A percentile compares a stretch with the other conserved stretches of the same genome.
Conservation (phyloP, 2,113 vertebrate species). For the Mesocricetus auratus region DNA sequence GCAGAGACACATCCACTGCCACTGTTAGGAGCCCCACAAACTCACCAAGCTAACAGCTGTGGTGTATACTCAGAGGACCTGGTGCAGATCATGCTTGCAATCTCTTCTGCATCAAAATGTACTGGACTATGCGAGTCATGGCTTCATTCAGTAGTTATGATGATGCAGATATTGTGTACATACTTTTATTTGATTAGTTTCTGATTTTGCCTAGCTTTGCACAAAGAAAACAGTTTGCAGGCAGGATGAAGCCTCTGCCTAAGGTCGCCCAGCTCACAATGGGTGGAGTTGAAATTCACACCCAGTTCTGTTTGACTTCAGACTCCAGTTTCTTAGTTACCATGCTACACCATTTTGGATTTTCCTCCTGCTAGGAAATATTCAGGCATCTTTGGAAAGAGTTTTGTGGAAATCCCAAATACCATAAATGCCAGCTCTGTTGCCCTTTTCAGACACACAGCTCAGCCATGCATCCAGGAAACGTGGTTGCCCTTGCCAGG, state of each 20-base stretch:
- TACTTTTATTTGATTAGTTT: conserved; percentile 24
- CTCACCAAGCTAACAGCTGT: neutral
- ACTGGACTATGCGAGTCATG: neutral
- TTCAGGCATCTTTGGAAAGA: conserved; percentile 52
- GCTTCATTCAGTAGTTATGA: neutral
- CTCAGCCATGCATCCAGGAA: conserved; percentile 59
- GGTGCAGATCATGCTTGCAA: neutral
- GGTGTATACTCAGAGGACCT: neutral
- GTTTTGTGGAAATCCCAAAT: conserved; percentile 74
- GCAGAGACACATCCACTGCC: neutral
- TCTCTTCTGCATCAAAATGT: conserved; percentile 41
- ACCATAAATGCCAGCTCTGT: conserved; percentile 54
- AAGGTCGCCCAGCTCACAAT: neutral
- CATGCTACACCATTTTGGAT: conserved; percentile 24
- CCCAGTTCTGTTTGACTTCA: conserved; percentile 14
- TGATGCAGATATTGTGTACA: neutral
- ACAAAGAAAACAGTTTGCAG: conserved; percentile 42
- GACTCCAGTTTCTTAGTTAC: conserved; percentile 3
- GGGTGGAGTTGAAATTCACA: neutral
- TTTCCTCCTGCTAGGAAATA: conserved; percentile 57
- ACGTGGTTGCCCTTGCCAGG: conserved; percentile 39
- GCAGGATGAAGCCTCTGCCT: neutral
- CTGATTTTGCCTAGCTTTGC: neutral
- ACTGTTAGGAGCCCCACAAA: neutral
- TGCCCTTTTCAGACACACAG: conserved; percentile 60